Conservation (phyloP, 2,113 vertebrate species). For the Rynchops niger region DNA sequence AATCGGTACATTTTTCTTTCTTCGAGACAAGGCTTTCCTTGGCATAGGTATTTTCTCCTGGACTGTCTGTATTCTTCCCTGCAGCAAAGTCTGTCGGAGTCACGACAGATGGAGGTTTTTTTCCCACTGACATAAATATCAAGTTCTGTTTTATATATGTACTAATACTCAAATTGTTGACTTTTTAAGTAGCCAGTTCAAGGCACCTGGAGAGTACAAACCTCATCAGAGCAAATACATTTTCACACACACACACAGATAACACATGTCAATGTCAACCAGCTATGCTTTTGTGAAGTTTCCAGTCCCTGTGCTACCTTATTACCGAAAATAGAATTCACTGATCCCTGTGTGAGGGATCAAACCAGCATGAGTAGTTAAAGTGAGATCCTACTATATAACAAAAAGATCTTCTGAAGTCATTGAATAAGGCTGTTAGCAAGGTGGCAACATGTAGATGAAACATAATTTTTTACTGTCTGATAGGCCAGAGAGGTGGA, state of each 20-base stretch:
- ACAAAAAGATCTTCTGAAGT: background rate
- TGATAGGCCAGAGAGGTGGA: background rate
- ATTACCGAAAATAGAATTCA: background rate
- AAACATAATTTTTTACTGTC: background rate
- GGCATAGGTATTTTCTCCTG: background rate
- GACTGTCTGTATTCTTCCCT: background rate
- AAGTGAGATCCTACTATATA: background rate
- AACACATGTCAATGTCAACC: fast-evolving
- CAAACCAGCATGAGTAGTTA: background rate
- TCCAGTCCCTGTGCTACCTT: background rate
- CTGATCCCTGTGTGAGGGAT: background rate
- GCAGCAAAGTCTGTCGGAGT: background rate
- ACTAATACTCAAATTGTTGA: background rate
- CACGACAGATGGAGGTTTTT: background rate
- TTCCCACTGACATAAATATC: background rate
- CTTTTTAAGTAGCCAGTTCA: background rate
- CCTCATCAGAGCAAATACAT: background rate
- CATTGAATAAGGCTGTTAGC: background rate
- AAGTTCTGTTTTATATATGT: background rate
- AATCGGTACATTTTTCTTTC: background rate
- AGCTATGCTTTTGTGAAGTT: background rate
- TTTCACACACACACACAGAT: background rate
- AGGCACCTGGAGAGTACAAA: background rate
- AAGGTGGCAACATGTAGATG: background rate
- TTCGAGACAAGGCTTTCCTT: background rate